A percentile compares a stretch with the other conserved stretches of the same genome.
Evolutionary conservation across 2,113 vertebrate species (phyloP).

Genomic region (Ammodramus savannarum): DNA sequence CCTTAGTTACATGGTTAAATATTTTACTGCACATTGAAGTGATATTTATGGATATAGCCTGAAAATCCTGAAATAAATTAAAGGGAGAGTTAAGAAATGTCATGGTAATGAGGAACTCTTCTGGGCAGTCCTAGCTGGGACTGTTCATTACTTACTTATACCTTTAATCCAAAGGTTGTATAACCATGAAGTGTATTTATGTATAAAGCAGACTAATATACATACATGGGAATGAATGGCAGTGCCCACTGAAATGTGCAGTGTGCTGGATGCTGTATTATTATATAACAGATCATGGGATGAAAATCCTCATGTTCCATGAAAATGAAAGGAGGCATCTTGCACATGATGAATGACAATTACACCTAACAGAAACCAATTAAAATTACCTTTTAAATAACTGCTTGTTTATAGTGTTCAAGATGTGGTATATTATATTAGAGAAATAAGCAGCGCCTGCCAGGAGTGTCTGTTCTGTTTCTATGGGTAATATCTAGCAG

Average conservation of each 20-base stretch:
- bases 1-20: slow-evolving; percentile 54
- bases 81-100: neutral
- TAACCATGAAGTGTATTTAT: neutral
- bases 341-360: neutral
- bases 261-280: neutral
- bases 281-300: neutral
- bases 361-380: neutral
- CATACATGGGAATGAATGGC: neutral
- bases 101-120: neutral
- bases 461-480: neutral
- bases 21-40: slow-evolving; percentile 27
- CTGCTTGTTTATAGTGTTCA: neutral
- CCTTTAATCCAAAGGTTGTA: neutral
- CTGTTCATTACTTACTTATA: neutral
- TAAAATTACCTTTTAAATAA: neutral
- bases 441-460: neutral
- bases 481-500: neutral
- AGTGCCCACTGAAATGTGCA: neutral
- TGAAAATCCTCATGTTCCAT: neutral
- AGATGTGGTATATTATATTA: neutral
- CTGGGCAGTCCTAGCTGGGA: neutral
- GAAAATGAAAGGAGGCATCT: neutral
- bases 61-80: slow-evolving; percentile 28
- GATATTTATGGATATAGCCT: neutral
- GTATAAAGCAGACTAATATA: neutral